Conservation (phyloP, 2,888 invertebrate genomes). For the Hermaeophaga mercurialis region DNA sequence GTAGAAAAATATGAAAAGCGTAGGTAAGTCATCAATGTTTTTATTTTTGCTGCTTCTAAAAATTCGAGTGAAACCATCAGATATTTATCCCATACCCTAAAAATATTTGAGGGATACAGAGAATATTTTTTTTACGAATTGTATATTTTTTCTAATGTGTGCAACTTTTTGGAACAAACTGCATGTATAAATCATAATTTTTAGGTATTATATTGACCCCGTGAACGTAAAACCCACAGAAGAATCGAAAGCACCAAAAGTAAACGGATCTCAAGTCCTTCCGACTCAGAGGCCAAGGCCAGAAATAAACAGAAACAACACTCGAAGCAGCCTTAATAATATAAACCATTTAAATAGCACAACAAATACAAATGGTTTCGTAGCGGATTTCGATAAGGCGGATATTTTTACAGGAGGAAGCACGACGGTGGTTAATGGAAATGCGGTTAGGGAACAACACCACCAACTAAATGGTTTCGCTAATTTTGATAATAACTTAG, state of each 20-base stretch:
- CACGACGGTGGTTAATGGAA: constrained; percentile 22
- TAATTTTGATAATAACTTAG: constrained; percentile 75
- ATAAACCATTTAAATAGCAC: constrained; percentile 15
- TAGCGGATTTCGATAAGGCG: constrained; percentile 74
- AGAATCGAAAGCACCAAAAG: constrained; percentile 38
- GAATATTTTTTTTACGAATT: too few species aligned
- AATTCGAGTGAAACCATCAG: too few species aligned
- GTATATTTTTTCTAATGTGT: too few species aligned
- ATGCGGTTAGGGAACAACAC: constrained; percentile 30
- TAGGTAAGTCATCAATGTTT: too few species aligned
- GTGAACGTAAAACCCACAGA: constrained; percentile 32
- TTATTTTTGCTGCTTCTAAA: too few species aligned
- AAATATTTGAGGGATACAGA: too few species aligned
- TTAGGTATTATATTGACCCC: constrained; percentile 53
- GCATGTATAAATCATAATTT: too few species aligned
- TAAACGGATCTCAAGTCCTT: constrained; percentile 40
- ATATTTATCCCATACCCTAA: too few species aligned
- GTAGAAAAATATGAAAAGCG: constrained; percentile 94
- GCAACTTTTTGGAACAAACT: too few species aligned
- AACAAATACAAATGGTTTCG: constrained; percentile 56
- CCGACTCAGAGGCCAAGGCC: constrained; percentile 44
- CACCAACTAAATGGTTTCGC: constrained; percentile 60
- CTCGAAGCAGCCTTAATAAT: constrained; percentile 16
- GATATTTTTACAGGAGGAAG: constrained; percentile 65
- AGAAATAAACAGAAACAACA: constrained; percentile 40